Percentiles rank a stretch among this genome's conserved stretches.
phyloP scores from a whole-genome alignment of 1,140 invertebrate species.

The Dermatophagoides farinae region DNA sequence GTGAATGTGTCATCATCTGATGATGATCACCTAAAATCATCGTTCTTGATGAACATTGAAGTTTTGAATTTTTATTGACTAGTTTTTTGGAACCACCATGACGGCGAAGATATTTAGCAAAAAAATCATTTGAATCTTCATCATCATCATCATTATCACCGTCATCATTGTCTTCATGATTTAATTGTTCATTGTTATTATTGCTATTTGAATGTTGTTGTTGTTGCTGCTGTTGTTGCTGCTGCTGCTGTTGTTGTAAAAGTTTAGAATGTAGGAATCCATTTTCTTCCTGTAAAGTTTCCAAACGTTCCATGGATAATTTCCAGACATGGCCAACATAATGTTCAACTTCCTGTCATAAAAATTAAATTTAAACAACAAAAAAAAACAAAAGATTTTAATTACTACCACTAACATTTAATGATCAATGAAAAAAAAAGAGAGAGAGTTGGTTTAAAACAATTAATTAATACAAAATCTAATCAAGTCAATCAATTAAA shows the following conservation, averaged over 20 bases:
- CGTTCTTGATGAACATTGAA: too few relatives aligned
- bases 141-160: not conserved
- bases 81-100: not conserved
- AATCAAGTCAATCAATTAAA: too few relatives aligned
- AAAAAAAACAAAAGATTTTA: not conserved
- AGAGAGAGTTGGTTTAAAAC: too few relatives aligned
- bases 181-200: not conserved
- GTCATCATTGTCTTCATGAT: not conserved
- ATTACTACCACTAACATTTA: not conserved
- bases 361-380: not conserved
- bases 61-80: not conserved
- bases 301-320: conserved; percentile 15
- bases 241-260: not conserved
- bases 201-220: too few relatives aligned
- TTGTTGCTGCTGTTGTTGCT: not conserved
- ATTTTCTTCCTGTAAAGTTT: conserved; percentile 17
- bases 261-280: conserved; percentile 10
- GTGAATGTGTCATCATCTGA: too few relatives aligned
- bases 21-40: too few relatives aligned
- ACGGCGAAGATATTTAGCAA: not conserved
- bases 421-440: too few relatives aligned
- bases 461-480: too few relatives aligned
- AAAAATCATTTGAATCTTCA: conserved; percentile 13
- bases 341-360: conserved; percentile 17
- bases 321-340: conserved; percentile 20